Conservation (phyloP, 1,140 invertebrate genomes). For the Drosophila rufa region DNA sequence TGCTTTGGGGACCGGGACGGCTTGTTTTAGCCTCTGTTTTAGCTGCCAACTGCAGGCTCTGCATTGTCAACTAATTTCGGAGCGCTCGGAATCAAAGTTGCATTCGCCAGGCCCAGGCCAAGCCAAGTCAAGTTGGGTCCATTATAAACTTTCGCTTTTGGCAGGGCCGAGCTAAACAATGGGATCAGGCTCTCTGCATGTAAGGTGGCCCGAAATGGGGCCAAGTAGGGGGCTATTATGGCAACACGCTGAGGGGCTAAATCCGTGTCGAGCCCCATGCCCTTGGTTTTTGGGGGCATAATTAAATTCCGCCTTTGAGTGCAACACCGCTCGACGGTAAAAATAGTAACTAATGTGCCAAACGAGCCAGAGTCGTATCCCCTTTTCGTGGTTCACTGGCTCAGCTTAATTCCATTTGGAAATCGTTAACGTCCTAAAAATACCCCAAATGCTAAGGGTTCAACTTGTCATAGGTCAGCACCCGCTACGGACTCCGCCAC, state of each 20-base stretch:
- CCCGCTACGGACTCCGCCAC: neutral
- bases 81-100: constrained; percentile 36
- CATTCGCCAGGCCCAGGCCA: constrained; percentile 11
- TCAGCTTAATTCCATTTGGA: constrained; percentile 59
- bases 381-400: constrained; percentile 57
- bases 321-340: constrained; percentile 29
- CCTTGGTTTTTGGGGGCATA: constrained; percentile 24
- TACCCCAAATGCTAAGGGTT: constrained; percentile 48
- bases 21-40: constrained; percentile 19
- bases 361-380: constrained; percentile 31
- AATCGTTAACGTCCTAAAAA: constrained; percentile 64
- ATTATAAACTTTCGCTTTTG: constrained; percentile 51
- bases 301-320: constrained; percentile 52
- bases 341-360: constrained; percentile 59
- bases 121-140: constrained; percentile 12
- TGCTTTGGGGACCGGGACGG: constrained; percentile 37
- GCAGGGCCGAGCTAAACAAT: constrained; percentile 30
- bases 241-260: constrained; percentile 11
- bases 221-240: constrained; percentile 36
- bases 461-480: constrained; percentile 54
- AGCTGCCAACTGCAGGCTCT: constrained; percentile 17
- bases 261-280: constrained; percentile 20
- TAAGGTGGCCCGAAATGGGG: constrained; percentile 8
- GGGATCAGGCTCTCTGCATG: constrained; percentile 21
- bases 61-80: constrained; percentile 67